These are phyloP conservation scores for Dendrolimus pini DNA, from an alignment of 2,888 invertebrate species.

Conservation along the genomic window DNA sequence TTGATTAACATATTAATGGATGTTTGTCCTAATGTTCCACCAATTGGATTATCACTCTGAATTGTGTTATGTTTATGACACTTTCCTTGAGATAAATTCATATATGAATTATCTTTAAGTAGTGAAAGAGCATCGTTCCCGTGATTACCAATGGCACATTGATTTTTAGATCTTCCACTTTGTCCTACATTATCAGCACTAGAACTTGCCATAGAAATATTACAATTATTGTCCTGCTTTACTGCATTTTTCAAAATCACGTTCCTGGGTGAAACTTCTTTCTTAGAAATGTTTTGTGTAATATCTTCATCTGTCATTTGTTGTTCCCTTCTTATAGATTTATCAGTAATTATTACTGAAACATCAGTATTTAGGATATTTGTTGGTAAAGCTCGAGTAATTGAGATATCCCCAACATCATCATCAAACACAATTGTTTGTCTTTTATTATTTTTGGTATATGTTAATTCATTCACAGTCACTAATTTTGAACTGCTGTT, in stretches of 20 bases:
- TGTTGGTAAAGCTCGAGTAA: conserved; percentile 16
- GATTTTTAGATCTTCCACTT: background rate
- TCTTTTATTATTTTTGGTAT: conserved; percentile 8
- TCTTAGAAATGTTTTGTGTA: conserved; percentile 18
- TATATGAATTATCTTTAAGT: too few species aligned
- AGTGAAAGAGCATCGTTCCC: too few species aligned
- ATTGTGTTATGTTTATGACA: too few species aligned
- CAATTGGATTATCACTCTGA: too few species aligned
- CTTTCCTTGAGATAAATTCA: too few species aligned
- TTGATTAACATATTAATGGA: too few species aligned
- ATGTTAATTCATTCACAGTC: too few species aligned
- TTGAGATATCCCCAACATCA: conserved; percentile 19
- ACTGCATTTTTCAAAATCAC: conserved; percentile 1
- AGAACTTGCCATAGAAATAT: too few species aligned
- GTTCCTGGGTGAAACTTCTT: conserved; percentile 14
- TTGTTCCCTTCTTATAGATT: conserved; percentile 1
- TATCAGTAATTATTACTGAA: too few species aligned
- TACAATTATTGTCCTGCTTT: too few species aligned
- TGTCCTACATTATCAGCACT: background rate
- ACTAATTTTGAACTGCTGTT: too few species aligned
- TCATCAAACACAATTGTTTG: conserved; percentile 19
- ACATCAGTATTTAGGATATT: background rate
- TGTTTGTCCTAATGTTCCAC: too few species aligned
- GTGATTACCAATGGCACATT: background rate
- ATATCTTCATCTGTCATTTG: conserved; percentile 20